A percentile compares a stretch with the other conserved stretches of the same genome.
Conservation (phyloP, 2,888 invertebrate species). For the Sthenelais limicola region DNA sequence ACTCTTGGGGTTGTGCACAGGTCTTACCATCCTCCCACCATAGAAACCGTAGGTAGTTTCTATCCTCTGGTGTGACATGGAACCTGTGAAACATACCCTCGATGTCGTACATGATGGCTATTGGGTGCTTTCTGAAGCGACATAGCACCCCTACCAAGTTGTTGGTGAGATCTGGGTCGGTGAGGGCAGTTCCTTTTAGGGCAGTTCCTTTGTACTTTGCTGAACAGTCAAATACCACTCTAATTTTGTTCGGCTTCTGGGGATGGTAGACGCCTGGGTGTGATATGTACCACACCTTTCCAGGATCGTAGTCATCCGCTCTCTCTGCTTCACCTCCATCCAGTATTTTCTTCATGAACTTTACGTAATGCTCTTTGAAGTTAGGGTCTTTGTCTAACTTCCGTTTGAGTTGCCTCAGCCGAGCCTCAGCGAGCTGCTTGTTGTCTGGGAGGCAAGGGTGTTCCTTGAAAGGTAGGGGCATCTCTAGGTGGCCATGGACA, state of each 20-base stretch:
- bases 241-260: conserved; percentile 44
- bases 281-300: conserved; percentile 43
- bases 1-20: conserved; percentile 5
- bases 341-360: conserved; percentile 38
- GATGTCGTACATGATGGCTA: conserved; percentile 44
- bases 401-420: conserved; percentile 16
- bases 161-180: conserved; percentile 47
- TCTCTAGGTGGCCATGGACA: conserved; percentile 37
- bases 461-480: conserved; percentile 41
- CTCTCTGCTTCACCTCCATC: conserved; percentile 38
- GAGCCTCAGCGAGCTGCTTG: conserved; percentile 7
- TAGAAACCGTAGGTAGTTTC: conserved; percentile 43
- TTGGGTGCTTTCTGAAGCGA: conserved; percentile 38
- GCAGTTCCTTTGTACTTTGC: conserved; percentile 37
- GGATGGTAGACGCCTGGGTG: conserved; percentile 48
- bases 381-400: conserved; percentile 18
- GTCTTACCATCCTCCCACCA: conserved; percentile 42
- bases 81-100: conserved; percentile 47
- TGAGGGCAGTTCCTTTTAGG: conserved; percentile 44
- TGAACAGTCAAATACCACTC: conserved; percentile 47
- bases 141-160: conserved; percentile 43
- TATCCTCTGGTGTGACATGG: conserved; percentile 33
- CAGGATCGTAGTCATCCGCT: background rate
- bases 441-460: conserved; percentile 35
- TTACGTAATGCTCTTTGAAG: conserved; percentile 23